Base-by-base conservation (phyloP, 2,888 invertebrate species). In the Agonopterix arenella region DNA sequence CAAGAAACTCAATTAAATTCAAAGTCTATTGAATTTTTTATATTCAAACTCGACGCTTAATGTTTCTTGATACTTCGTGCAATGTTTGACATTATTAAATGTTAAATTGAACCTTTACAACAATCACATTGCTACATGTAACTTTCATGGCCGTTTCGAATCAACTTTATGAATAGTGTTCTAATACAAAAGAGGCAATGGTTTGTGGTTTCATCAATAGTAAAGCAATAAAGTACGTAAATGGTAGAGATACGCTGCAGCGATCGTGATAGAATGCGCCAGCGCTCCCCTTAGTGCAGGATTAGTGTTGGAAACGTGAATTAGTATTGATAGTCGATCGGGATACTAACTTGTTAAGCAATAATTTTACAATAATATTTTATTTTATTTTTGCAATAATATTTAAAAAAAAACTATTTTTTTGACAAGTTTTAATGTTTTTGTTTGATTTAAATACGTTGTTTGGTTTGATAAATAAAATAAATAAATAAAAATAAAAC, bases 221-320 rank as follows among this genome's bases (percentile, higher is more conserved):
- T 56, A 57, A 56, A 53, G 55, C 40, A 52, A 52, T 47, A 51
- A 54, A 53, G 52, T 41, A 48, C 49, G 52, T 64, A 56, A 54
- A 57, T 61, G 60, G 66, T 64, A 57, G 54, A 54, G 59, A 57
- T 54, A 57, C 57, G 47, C 56, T 57, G 61, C 57, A 45, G 55
- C 63, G 66, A 67, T 78, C 82, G 82, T 82, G 82, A 80, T 61
- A 77, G 67, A 77, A 82, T 81, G 82, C 80, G 77, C 72, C 47
- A 62, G 68, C 67, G 64, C 64, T 62, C 63, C 59, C 58, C 53
- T 64, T 63, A 58, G 42, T 64, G 60, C 59, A 63, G 45, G 48
- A 48, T 45, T 64, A 70, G 68, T 59, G 73, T 37, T 60, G 69
- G 1, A 49, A 28, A 52, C n/a, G 28, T 43, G 11, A 11, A 28